Conservation (phyloP, 2,888 invertebrate species). For the Apotomis betuletana region DNA sequence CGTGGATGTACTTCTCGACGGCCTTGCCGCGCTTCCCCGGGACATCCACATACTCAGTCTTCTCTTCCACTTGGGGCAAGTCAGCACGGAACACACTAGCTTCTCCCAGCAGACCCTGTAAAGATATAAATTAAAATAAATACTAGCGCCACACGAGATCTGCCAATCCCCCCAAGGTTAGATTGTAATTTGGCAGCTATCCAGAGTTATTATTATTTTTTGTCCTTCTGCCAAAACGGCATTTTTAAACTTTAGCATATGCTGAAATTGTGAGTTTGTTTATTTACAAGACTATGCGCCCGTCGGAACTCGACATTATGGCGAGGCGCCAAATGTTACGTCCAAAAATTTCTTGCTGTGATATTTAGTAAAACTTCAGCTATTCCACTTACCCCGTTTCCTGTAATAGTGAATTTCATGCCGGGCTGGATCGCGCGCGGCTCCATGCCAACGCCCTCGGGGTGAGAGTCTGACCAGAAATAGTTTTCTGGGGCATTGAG, state of each 20-base stretch:
- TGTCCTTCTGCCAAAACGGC: conserved; percentile 56
- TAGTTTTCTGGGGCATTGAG: conserved; percentile 85
- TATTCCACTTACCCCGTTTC: conserved; percentile 79
- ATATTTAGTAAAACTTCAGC: conserved; percentile 31
- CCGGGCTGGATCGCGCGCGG: conserved; percentile 86
- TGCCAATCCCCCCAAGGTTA: conserved; percentile 31
- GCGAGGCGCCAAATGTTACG: conserved; percentile 30
- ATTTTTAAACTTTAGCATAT: conserved; percentile 54
- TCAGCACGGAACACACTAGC: conserved; percentile 87
- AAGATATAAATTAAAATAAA: conserved; percentile 47
- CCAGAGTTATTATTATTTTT: conserved; percentile 59
- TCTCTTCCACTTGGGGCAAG: conserved; percentile 86
- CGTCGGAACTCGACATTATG: conserved; percentile 33
- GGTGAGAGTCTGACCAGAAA: conserved; percentile 91
- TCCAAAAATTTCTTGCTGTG: conserved; percentile 14
- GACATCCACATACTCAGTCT: conserved; percentile 83
- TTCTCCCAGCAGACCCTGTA: conserved; percentile 83
- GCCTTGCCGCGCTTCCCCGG: conserved; percentile 77
- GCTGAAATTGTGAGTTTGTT: conserved; percentile 49
- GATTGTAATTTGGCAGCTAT: conserved; percentile 51
- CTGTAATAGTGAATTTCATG: conserved; percentile 85
- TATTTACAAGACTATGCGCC: conserved; percentile 46
- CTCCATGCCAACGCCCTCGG: conserved; percentile 88
- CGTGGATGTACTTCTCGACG: conserved; percentile 86
- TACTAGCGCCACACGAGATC: conserved; percentile 16